Conservation (phyloP, 2,797 vertebrate species). For the Microctenopoma lineatum region DNA sequence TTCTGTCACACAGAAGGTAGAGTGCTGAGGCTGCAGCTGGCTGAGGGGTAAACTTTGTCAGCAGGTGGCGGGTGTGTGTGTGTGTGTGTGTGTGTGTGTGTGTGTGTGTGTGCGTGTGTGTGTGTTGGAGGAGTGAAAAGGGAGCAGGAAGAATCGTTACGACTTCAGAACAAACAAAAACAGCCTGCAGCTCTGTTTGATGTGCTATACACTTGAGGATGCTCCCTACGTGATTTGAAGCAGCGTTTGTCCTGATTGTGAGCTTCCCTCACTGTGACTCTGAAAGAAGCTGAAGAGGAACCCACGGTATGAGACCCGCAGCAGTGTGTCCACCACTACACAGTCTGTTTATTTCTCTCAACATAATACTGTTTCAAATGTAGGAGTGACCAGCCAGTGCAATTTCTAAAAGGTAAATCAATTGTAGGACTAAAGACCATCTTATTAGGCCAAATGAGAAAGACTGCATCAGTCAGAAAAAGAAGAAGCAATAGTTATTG, state of each 20-base stretch:
- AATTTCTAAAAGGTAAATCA: conserved; percentile 59
- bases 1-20: conserved; percentile 9
- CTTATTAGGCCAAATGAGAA: conserved; percentile 15
- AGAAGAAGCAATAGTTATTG: conserved; percentile 16
- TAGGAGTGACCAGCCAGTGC: conserved; percentile 52
- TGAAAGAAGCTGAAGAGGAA: conserved; percentile 33
- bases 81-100: not conserved
- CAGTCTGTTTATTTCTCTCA: conserved; percentile 42
- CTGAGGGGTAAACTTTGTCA: conserved; percentile 40
- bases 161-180: conserved; percentile 5
- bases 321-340: conserved; percentile 23
- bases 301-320: conserved; percentile 13
- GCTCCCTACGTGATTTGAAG: conserved; percentile 1
- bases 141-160: not conserved
- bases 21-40: conserved; percentile 21
- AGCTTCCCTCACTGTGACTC: not conserved
- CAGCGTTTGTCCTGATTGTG: conserved; percentile 19
- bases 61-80: conserved; percentile 2
- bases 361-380: conserved; percentile 56
- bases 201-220: not conserved
- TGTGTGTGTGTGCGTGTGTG: too few species aligned
- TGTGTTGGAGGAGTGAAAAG: not conserved
- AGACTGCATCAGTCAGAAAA: not conserved
- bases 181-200: not conserved
- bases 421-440: conserved; percentile 22